Evolutionary conservation across 2,888 invertebrate species (phyloP), one percentile per base, ranked within the genome.

Genomic region (Lithodes maja): DNA sequence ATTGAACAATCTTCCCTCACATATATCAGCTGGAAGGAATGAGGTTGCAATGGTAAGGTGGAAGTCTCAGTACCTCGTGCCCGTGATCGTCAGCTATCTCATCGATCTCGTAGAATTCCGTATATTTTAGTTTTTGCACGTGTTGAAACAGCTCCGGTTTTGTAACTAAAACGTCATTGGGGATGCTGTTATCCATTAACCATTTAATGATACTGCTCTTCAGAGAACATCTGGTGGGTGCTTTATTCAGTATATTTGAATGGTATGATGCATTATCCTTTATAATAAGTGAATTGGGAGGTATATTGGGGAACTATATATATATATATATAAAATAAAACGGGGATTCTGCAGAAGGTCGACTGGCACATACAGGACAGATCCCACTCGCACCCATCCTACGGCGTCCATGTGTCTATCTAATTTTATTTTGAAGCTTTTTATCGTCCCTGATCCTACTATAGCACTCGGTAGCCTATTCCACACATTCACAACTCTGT

Each of bases 21-120:
- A 33, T 33, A 33, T 33, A 33, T 33, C 33, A 33, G 33, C 33
- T 33, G 33, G 33, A 33, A 33, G 33, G 33, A 33, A 33, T 91
- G n/a, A 91, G 71, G 12, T 80, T 55, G 52, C 84, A 85, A 71
- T 87, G 81, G 77, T 91, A 90, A 5, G 84, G 84, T 2, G 90
- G 91, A 61, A 91, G 85, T 86, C 90, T 81, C 15, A 90, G 17
- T 17, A 90, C 87, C 55, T 54, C 15, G 55, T 87, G 89, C 0
- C 90, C 90, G 61, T 83, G 49, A 12, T 74, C 50, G 33, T 49
- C 9, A 12, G 90, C 88, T 84, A 90, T 55, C 17, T 84, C 33
- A 33, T 90, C 90, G 81, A 88, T 86, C 33, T 87, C 87, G 77
- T 61, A 87, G 15, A n/a, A 15, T n/a, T 33, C 49, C 68, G 75